Evolutionary conservation across 2,888 invertebrate species (phyloP).

Genomic region (Linnaemya tessellans): DNA sequence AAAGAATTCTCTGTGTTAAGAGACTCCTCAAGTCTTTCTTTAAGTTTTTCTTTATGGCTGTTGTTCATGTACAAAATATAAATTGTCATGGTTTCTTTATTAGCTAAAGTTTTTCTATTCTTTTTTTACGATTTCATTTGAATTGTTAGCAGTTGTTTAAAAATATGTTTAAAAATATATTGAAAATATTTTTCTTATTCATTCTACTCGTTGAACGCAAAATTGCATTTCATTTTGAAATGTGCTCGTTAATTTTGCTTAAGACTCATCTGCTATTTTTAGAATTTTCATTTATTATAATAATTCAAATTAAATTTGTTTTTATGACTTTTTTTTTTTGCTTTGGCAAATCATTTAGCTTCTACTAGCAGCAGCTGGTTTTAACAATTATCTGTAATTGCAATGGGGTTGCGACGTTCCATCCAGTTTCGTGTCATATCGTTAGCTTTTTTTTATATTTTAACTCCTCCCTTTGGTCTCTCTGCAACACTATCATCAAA

Average conservation of each 20-base stretch:
- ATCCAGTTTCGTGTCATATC: conserved; percentile 21
- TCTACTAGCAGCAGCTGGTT: conserved; percentile 62
- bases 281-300: conserved; percentile 62
- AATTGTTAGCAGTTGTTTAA: conserved; percentile 34
- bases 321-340: conserved; percentile 10
- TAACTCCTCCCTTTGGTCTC: neutral
- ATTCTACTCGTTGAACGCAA: neutral
- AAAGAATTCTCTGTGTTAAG: neutral
- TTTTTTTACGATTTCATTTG: neutral
- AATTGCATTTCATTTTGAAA: conserved; percentile 61
- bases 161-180: neutral
- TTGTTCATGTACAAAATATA: conserved; percentile 2
- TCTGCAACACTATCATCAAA: conserved; percentile 1
- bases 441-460: neutral
- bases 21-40: neutral
- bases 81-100: conserved; percentile 36
- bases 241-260: conserved; percentile 31
- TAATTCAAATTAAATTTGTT: conserved; percentile 64
- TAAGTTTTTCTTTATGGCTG: neutral
- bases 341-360: conserved; percentile 3
- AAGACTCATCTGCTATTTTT: conserved; percentile 63
- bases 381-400: conserved; percentile 72
- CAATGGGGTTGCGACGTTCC: conserved; percentile 53
- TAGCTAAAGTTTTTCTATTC: neutral
- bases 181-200: neutral